A percentile compares a stretch with the other conserved stretches of the same genome.
Conservation (phyloP, 2,797 vertebrate genomes). For the Phyllotis vaccarum region DNA sequence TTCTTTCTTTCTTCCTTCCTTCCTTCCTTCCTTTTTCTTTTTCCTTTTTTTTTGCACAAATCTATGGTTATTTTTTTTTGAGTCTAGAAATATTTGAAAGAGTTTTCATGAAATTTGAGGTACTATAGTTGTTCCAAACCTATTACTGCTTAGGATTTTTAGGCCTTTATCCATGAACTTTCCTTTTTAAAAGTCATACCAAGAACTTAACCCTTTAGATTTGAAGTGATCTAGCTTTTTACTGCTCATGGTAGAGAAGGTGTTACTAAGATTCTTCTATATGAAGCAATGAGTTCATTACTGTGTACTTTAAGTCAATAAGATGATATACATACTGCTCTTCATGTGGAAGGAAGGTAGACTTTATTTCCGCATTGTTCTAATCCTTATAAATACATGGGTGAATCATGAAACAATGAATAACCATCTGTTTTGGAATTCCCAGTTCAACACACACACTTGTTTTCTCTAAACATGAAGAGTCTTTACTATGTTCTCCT, state of each 20-base stretch:
- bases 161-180: neutral
- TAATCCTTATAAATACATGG: neutral
- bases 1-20: too few species aligned
- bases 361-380: too few species aligned
- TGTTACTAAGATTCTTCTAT: constrained; percentile 11
- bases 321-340: neutral
- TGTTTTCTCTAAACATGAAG: neutral
- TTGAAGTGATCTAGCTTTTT: neutral
- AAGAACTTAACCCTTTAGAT: neutral
- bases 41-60: neutral
- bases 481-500: neutral
- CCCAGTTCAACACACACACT: neutral
- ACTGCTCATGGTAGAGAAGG: neutral
- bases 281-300: neutral
- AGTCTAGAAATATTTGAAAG: neutral
- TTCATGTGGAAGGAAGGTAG: neutral
- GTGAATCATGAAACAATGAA: neutral
- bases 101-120: constrained; percentile 39
- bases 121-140: neutral
- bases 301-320: neutral
- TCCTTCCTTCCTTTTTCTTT: too few species aligned
- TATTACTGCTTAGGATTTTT: neutral
- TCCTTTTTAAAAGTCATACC: neutral
- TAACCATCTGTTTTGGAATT: neutral
- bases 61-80: neutral